These are phyloP conservation scores for Agrotis puta DNA, from an alignment of 2,888 invertebrate genomes.

Conservation along the genomic window DNA sequence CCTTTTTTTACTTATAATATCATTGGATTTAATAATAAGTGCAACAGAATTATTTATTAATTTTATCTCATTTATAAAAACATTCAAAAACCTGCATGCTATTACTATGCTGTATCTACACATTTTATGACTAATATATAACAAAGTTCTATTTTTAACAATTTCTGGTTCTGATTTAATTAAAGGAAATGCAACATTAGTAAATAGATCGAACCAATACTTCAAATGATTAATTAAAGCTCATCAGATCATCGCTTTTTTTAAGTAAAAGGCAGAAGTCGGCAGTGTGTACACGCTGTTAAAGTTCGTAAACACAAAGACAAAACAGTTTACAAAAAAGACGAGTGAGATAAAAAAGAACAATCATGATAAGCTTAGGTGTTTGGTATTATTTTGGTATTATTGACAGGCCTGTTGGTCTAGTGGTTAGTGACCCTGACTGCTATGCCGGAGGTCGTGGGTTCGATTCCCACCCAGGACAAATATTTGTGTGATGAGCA, in stretches of 20 bases:
- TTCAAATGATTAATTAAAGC: background rate
- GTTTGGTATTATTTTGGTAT: background rate
- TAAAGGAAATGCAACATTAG: background rate
- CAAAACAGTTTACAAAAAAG: constrained; percentile 3
- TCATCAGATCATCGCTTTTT: too few species aligned
- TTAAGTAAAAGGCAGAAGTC: too few species aligned
- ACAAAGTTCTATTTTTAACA: background rate
- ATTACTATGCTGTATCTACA: background rate
- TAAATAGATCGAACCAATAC: background rate
- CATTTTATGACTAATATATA: background rate
- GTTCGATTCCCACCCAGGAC: too few species aligned
- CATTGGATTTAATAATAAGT: too few species aligned
- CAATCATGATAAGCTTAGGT: background rate
- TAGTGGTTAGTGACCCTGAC: too few species aligned
- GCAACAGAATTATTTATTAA: background rate
- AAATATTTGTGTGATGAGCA: too few species aligned
- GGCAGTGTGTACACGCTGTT: too few species aligned
- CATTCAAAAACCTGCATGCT: background rate
- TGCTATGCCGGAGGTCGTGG: too few species aligned
- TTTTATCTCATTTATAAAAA: background rate
- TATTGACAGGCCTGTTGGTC: too few species aligned
- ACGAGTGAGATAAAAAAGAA: constrained; percentile 11
- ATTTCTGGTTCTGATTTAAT: background rate
- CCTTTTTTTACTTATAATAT: too few species aligned
- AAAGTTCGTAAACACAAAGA: background rate